Conservation (phyloP, 2,797 vertebrate genomes). For the Gymnothorax reevesii region DNA sequence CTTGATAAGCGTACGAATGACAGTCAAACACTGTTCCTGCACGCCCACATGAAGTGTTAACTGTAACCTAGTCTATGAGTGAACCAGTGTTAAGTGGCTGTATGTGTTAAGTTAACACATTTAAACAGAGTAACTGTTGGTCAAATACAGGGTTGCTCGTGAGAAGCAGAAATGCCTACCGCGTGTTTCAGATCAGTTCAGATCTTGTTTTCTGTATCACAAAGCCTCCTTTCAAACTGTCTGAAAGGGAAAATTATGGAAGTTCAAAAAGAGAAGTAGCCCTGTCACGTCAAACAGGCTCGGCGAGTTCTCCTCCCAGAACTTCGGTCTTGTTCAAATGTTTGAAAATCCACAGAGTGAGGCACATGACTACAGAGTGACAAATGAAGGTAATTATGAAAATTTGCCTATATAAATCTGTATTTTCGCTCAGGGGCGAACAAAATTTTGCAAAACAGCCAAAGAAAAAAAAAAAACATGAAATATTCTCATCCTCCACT, state of each 20-base stretch:
- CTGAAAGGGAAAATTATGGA: neutral
- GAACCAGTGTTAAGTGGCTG: neutral
- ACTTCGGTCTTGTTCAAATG: neutral
- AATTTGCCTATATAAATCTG: neutral
- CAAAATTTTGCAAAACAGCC: neutral
- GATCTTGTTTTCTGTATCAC: neutral
- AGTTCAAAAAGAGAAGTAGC: neutral
- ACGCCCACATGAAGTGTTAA: neutral
- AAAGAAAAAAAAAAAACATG: neutral
- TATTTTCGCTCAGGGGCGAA: neutral
- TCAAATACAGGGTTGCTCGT: neutral
- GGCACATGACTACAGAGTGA: neutral
- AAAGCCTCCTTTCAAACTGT: slow-evolving; percentile 2
- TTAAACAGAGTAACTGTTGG: neutral
- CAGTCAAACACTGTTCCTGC: neutral
- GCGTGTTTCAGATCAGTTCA: no score
- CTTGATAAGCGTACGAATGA: neutral
- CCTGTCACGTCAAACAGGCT: neutral
- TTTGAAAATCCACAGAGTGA: neutral
- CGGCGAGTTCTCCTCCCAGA: neutral
- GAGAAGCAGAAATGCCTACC: neutral
- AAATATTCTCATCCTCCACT: no score
- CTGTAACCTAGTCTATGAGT: neutral
- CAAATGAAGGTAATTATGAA: neutral
- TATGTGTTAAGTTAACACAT: neutral